phyloP scores from a whole-genome alignment of 1,140 invertebrate genomes.

The Vollenhovia emeryi region DNA sequence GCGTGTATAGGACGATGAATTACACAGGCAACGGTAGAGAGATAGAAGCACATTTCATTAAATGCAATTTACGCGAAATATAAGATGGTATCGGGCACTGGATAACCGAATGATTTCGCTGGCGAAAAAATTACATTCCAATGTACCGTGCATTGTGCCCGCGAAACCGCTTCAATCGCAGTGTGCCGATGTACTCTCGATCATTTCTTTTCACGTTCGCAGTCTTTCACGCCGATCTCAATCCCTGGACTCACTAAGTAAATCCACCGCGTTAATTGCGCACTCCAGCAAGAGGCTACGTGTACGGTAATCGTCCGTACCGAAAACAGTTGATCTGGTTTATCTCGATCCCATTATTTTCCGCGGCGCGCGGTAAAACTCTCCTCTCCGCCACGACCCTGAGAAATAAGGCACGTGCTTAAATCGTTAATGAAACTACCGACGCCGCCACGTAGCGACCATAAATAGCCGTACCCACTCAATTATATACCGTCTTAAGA shows the following conservation, averaged over 20 bases:
- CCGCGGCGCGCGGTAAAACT: constrained; percentile 5
- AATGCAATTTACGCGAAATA: constrained; percentile 43
- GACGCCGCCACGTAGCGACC: constrained; percentile 46
- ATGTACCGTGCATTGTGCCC: background rate
- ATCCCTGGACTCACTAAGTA: background rate
- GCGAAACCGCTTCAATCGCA: background rate
- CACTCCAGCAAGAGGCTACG: background rate
- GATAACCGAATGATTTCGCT: background rate
- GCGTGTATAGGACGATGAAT: constrained; percentile 28
- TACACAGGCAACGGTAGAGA: background rate
- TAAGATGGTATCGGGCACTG: background rate
- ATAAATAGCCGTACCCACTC: constrained; percentile 49
- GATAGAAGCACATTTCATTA: background rate
- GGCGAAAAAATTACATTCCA: background rate
- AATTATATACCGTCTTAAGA: constrained; percentile 50
- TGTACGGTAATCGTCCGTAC: background rate
- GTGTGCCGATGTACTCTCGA: background rate
- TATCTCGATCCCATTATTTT: constrained; percentile 40
- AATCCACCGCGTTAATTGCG: background rate
- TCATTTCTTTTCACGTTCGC: background rate
- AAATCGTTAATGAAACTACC: constrained; percentile 59
- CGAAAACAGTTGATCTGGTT: constrained; percentile 28
- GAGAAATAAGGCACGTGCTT: constrained; percentile 45
- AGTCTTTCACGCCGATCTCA: background rate
- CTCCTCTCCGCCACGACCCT: background rate